These are phyloP conservation scores for Philaethria dido DNA, from an alignment of 2,888 invertebrate genomes.

Conservation along the genomic window DNA sequence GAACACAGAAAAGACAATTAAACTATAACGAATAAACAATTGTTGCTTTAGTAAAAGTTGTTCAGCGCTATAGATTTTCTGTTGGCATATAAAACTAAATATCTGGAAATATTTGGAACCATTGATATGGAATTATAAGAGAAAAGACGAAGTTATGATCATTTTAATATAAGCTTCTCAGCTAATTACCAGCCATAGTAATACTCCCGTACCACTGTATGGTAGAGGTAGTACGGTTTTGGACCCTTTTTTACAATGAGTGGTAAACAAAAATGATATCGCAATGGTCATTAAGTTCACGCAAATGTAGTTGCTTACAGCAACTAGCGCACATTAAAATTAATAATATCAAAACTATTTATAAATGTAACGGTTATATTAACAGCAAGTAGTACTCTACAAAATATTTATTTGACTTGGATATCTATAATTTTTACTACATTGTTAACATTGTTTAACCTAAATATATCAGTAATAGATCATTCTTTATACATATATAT, in stretches of 20 bases:
- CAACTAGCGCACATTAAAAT: neutral
- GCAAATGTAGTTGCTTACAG: no score
- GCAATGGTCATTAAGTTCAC: no score
- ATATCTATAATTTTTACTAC: neutral
- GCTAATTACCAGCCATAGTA: no score
- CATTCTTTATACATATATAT: neutral
- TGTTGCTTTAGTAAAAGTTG: neutral
- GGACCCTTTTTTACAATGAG: no score
- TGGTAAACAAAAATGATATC: no score
- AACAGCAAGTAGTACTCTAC: neutral
- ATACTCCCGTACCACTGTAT: no score
- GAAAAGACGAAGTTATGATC: no score
- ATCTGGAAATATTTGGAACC: no score
- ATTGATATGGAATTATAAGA: no score
- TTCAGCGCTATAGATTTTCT: neutral
- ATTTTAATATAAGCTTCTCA: no score
- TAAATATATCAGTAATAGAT: neutral
- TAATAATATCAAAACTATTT: neutral
- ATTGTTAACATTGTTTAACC: neutral
- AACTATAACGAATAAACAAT: neutral
- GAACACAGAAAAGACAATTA: neutral
- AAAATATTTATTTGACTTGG: neutral
- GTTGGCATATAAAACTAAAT: no score
- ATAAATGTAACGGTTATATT: neutral
- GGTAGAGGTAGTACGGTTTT: no score